Evolutionary conservation across 2,797 vertebrate species (phyloP), one percentile per base, ranked within the genome.

Genomic region (Poecilia velifera): DNA sequence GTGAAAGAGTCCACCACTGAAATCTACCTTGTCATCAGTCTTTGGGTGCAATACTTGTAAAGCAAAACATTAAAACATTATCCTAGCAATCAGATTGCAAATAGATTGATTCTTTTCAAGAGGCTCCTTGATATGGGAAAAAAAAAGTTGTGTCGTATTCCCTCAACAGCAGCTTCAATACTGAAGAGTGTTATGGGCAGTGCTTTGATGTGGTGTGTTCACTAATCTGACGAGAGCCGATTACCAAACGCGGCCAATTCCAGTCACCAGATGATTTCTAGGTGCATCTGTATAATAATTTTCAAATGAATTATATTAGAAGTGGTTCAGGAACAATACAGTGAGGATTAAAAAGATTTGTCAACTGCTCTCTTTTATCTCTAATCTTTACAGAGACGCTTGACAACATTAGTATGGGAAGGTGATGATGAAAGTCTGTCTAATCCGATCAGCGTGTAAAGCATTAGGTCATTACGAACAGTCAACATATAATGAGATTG

Each of bases 371-470:
- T 85, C 39, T 84, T 92, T 90, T 79, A 86, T 81, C 81, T 79
- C 72, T 20, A 76, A 90, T 92, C 89, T 89, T 79, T 77, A 83
- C 55, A 68, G 51, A 66, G 74, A 77, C 76, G 46, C 79, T 82
- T 76, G 73, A 66, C 78, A 77, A 86, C 87, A 91, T 90, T 87
- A 84, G 74, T 75, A 74, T 70, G 76, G 45, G 74, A 87, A 89
- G 88, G 87, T 76, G 84, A 82, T 88, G 86, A 89, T 90, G 80
- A 86, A 88, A 80, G 81, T 79, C 59, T 66, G 83, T 90, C 76
- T 87, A 87, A 88, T 89, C 86, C 78, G 57, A 74, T 87, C 77
- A 72, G 74, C 74, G 77, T 84, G 68, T 88, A 85, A 88, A 77
- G 86, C 82, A 91, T 89, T 87, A 73, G 22, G 18, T 85, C 87